Conservation (phyloP, 2,888 invertebrate species). For the Lottia gigantea region DNA sequence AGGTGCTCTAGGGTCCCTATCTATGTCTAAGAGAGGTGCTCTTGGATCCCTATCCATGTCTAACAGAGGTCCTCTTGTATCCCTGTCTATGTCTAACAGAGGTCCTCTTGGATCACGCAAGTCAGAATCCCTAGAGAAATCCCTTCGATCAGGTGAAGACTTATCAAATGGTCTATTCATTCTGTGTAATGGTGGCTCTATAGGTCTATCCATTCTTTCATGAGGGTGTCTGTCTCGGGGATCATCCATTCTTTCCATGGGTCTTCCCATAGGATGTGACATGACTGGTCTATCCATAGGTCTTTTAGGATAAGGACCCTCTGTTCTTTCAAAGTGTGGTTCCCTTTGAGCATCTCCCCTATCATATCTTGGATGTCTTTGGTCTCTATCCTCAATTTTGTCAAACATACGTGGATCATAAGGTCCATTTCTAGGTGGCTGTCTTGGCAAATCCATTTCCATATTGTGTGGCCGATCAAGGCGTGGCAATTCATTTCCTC, state of each 20-base stretch:
- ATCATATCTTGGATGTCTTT: not conserved
- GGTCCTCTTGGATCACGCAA: conserved; percentile 15
- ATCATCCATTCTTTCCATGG: not conserved
- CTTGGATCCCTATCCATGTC: conserved; percentile 9
- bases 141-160: conserved; percentile 14
- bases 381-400: too few relatives aligned
- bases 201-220: conserved; percentile 8
- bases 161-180: conserved; percentile 15
- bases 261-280: not conserved
- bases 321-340: not conserved
- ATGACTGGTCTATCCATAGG: too few relatives aligned
- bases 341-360: conserved; percentile 11
- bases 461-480: not conserved
- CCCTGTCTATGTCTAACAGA: conserved; percentile 5
- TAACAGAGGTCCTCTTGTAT: conserved; percentile 14
- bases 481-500: not conserved
- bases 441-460: too few relatives aligned
- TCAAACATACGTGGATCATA: too few relatives aligned
- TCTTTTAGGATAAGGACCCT: not conserved
- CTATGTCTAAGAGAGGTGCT: not conserved
- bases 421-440: too few relatives aligned
- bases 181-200: not conserved
- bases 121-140: conserved; percentile 22
- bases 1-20: conserved; percentile 13
- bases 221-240: not conserved